Evolutionary conservation across 1,140 invertebrate genomes (phyloP).

Genomic region (Notospermus geniculatus): DNA sequence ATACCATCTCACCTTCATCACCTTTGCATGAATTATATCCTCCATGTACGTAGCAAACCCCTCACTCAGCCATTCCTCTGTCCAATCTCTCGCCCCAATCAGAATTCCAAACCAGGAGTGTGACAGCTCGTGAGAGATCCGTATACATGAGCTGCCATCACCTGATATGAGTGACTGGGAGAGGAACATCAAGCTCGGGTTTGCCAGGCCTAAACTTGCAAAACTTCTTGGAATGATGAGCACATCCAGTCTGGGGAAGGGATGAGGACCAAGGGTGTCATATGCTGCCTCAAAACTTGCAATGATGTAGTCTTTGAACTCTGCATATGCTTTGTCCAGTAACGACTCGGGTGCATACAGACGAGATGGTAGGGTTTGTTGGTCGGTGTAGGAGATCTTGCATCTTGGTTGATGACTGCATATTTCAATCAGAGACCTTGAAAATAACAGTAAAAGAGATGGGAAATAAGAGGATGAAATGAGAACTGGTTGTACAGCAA

Average conservation of each 20-base stretch:
- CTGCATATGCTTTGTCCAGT: constrained; percentile 13
- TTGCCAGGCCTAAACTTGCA: constrained; percentile 55
- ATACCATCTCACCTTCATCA: constrained; percentile 23
- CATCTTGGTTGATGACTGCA: constrained; percentile 9
- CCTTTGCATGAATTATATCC: constrained; percentile 47
- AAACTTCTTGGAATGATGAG: constrained; percentile 54
- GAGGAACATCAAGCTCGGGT: constrained; percentile 55
- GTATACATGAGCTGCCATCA: constrained; percentile 40
- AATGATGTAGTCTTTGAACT: constrained; percentile 34
- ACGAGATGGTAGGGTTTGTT: constrained; percentile 22
- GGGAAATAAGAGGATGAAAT: too few relatives aligned
- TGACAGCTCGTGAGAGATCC: constrained; percentile 55
- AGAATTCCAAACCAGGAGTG: constrained; percentile 57
- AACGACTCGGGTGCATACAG: constrained; percentile 30
- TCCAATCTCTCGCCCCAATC: constrained; percentile 57
- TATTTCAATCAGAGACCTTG: background rate
- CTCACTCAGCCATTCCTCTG: constrained; percentile 60
- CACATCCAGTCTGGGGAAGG: constrained; percentile 54
- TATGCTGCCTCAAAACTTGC: constrained; percentile 34
- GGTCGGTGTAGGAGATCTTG: constrained; percentile 8
- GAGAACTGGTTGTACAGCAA: too few relatives aligned
- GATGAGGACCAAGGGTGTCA: constrained; percentile 50
- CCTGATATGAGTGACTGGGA: constrained; percentile 53
- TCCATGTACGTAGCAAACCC: constrained; percentile 58
- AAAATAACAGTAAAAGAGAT: too few relatives aligned